These are phyloP conservation scores for Typhlichthys eigenmanni DNA, from an alignment of 2,797 vertebrate species.

Conservation along the genomic window DNA sequence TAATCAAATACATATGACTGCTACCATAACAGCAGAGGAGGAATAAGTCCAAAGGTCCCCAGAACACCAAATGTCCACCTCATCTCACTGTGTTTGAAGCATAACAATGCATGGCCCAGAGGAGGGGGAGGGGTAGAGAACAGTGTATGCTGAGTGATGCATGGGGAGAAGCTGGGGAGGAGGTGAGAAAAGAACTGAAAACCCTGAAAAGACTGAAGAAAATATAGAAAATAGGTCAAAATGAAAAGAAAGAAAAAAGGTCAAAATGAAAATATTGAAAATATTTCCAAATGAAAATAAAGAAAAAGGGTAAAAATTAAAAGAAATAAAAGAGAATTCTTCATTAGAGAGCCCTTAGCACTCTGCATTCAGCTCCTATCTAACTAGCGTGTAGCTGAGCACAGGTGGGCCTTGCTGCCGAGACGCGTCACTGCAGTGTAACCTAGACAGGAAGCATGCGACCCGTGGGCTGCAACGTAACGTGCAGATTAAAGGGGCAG, in stretches of 20 bases:
- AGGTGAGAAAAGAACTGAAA: conserved; percentile 11
- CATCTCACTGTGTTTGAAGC: too few relatives aligned
- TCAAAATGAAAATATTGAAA: too few relatives aligned
- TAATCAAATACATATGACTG: not conserved
- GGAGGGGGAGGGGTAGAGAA: conserved; percentile 17
- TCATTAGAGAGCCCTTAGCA: too few relatives aligned
- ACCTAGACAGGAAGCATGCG: conserved; percentile 64
- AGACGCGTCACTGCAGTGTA: conserved; percentile 65
- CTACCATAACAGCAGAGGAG: not conserved
- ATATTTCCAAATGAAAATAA: too few relatives aligned
- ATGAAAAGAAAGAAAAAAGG: too few relatives aligned
- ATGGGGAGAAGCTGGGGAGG: too few relatives aligned
- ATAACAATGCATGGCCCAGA: not conserved
- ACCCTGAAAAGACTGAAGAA: conserved; percentile 11
- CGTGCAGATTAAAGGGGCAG: conserved; percentile 38
- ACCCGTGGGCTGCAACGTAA: conserved; percentile 67
- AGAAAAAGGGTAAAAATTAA: too few relatives aligned
- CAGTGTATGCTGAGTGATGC: too few relatives aligned
- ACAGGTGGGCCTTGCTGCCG: conserved; percentile 69
- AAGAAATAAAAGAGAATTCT: too few relatives aligned
- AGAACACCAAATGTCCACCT: too few relatives aligned
- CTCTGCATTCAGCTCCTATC: conserved; percentile 45
- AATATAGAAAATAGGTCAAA: conserved; percentile 24
- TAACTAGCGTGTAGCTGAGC: conserved; percentile 58
- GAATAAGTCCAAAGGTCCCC: not conserved